Evolutionary conservation across 2,113 vertebrate genomes (phyloP).

Genomic region (Ranitomeya imitator): DNA sequence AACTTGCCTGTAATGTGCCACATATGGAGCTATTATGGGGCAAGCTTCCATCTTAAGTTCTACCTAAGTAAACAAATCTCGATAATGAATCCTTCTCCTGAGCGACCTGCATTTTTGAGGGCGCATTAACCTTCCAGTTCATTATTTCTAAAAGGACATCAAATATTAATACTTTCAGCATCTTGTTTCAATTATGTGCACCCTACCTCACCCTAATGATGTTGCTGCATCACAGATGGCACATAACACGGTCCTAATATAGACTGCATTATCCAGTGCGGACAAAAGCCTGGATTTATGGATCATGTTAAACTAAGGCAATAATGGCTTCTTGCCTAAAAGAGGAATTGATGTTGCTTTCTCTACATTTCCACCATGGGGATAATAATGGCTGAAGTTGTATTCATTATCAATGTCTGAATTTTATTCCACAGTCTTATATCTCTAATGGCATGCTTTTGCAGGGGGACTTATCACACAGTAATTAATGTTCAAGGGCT

Average conservation of each 20-base stretch:
- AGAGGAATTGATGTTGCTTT: slow-evolving; percentile 7
- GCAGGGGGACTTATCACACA: background rate
- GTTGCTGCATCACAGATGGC: background rate
- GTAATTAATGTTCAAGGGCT: background rate
- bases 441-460: background rate
- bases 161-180: slow-evolving; percentile 42
- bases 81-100: slow-evolving; percentile 21
- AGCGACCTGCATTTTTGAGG: slow-evolving; percentile 30
- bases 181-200: slow-evolving; percentile 33
- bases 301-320: background rate
- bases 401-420: slow-evolving; percentile 2
- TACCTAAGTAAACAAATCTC: slow-evolving; percentile 42
- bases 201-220: slow-evolving; percentile 27
- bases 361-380: background rate
- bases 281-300: slow-evolving; percentile 15
- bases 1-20: slow-evolving; percentile 22
- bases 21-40: slow-evolving; percentile 37
- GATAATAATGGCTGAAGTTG: slow-evolving; percentile 25
- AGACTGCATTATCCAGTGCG: slow-evolving; percentile 17
- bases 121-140: slow-evolving; percentile 30
- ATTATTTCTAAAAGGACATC: slow-evolving; percentile 31
- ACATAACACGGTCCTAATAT: background rate
- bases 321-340: slow-evolving; percentile 32
- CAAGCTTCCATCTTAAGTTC: slow-evolving; percentile 13
- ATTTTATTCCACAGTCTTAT: slow-evolving; percentile 14